Evolutionary conservation across 2,113 vertebrate genomes (phyloP), one percentile per base, ranked within the genome.

Genomic region (Epinephelus lanceolatus): DNA sequence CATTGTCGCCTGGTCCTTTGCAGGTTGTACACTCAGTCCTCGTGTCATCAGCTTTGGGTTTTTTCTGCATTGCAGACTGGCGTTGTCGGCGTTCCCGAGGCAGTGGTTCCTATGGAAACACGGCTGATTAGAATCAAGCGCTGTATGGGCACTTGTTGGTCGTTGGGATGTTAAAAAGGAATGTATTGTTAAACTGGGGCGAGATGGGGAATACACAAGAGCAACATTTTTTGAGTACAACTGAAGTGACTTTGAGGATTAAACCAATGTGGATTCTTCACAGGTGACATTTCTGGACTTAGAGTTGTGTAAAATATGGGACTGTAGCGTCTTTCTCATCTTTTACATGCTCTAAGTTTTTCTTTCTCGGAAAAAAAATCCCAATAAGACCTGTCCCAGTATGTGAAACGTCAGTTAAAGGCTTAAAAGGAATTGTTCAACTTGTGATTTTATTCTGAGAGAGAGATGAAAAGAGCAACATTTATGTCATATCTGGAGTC

Each of bases 1-100:
- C 98, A 84, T 99, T 99, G 95, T 99, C 98, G 21, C 98, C 98
- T 5, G 96, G 97, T 53, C 97, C 97, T 91, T 97, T 98, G 94
- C 98, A 99, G 63, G 96, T 97, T 69, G 96, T 95, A 91, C 98
- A 99, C 83, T 99, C 98, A 8, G 98, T 99, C 85, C 98, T 95
- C 10, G 95, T 95, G 92, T 99, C 98, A 66, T 99, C 98, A 0
- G 97, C 95, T 89, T 99, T 99, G 65, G 97, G 97, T 89, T 97
- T 99, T 94, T 98, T 99, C 85, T 97, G 97, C 85, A 98, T 83
- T 40, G 96, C 95, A 72, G 97, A 95, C 70, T 99, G 98, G 0
- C 98, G 95, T 17, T 98, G 97, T 60, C 98, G 93, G 71, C 98
- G 96, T 89, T 99, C 97, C 91, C 98, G 95, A 61, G 96, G 96